Evolutionary conservation across 2,797 vertebrate genomes (phyloP).

Genomic region (Sebastes taczanowskii): DNA sequence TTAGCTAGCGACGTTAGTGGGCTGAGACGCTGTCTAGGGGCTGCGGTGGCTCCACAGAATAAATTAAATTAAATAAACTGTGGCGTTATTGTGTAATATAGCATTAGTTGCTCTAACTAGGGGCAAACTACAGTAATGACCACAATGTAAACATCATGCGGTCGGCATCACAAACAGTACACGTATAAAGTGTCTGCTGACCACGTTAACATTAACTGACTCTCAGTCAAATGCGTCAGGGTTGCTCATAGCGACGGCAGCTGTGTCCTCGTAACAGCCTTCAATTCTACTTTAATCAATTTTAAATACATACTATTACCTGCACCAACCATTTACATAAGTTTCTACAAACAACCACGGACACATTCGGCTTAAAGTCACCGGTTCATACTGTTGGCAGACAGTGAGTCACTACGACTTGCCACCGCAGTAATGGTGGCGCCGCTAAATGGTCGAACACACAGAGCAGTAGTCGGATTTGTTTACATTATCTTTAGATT

Average conservation of each 20-base stretch:
- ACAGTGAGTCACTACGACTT: background rate
- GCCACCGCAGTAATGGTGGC: too few species aligned
- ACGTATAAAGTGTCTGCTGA: background rate
- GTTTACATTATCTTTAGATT: background rate
- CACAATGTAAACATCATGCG: background rate
- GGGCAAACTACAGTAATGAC: background rate
- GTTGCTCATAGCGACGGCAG: background rate
- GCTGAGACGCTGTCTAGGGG: too few species aligned
- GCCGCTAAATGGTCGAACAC: background rate
- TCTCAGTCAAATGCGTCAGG: background rate
- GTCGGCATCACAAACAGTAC: background rate
- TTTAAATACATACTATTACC: background rate
- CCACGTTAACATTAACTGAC: background rate
- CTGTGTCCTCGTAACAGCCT: background rate
- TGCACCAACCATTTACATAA: background rate
- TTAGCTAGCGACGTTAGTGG: fast-evolving
- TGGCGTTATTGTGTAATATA: background rate
- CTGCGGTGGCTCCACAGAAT: too few species aligned
- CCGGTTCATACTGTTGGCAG: background rate
- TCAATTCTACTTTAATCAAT: background rate
- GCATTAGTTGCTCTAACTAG: background rate
- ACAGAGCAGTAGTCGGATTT: background rate
- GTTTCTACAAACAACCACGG: background rate
- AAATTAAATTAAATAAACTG: background rate
- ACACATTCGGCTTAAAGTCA: background rate